Base-by-base conservation (phyloP, 2,113 vertebrate species). In the Proterorhinus semilunaris region DNA sequence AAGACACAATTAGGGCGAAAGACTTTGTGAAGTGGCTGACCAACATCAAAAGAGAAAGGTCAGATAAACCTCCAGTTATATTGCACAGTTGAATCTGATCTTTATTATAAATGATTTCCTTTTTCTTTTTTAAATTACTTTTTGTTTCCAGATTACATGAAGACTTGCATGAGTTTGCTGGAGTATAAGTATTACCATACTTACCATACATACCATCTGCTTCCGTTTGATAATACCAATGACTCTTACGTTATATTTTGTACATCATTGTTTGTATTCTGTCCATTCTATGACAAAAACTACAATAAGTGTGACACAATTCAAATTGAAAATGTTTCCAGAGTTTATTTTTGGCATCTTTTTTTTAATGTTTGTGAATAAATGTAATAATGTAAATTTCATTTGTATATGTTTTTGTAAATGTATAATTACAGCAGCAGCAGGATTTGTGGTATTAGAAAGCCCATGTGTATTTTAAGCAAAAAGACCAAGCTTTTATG, bases 11-110 rank as follows among this genome's bases (percentile, higher is more conserved):
- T 65, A 95, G 94, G 72, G 93, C 93, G 45, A 95, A 93, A 81
- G 86, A 95, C 80, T 95, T 95, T 44, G 92, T 95, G 70, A 91
- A 92, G 6, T 95, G 94, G 95, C 90, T 95, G 78, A 88, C 92
- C 82, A 90, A 88, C 79, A 84, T 83, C 15, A 93, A 91, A 70
- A 43, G 52, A 27, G 85, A 87, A 79, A 66, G 72, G 88, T 93
- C 62, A 85, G 78, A 66, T 42, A 49, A 45, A 9, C 46, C 49
- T 65, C 6, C 9, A 55, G 16, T 16, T 61, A 45, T 10, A 44
- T 44, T 51, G 49, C 6, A 51, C 10, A 47, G 12, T 42, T 58
- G 6, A 12, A 7, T 42, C 4, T 58, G 55, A 13, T 42, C 1
- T 58, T 58, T 42, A 42, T 47, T 47, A 47, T 47, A 36, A 58